Evolutionary conservation across 2,888 invertebrate species (phyloP).

Genomic region (Clanis bilineata): DNA sequence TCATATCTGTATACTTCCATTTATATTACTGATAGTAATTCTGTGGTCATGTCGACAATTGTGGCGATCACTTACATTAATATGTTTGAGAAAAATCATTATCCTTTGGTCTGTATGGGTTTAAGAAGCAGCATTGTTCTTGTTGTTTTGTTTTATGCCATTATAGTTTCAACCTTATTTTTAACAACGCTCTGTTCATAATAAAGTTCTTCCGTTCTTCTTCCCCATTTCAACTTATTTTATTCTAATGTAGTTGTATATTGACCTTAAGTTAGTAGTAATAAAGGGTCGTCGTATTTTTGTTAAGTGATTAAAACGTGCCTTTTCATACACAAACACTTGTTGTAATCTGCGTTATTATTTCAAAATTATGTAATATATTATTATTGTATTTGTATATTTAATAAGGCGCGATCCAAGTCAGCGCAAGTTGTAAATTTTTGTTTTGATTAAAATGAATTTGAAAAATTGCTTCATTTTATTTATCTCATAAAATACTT

Average conservation of each 20-base stretch:
- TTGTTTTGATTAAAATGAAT: slow-evolving; percentile 60
- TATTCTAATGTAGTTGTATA: background rate
- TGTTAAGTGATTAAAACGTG: slow-evolving; percentile 41
- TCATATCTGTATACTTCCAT: too few species aligned
- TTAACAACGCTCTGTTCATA: background rate
- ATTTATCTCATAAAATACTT: slow-evolving; percentile 11
- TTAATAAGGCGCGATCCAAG: slow-evolving; percentile 23
- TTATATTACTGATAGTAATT: too few species aligned
- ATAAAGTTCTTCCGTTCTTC: background rate
- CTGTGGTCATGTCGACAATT: too few species aligned
- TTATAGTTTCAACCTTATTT: background rate
- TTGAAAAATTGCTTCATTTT: slow-evolving; percentile 41
- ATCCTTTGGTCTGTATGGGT: background rate
- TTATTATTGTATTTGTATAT: slow-evolving; percentile 46
- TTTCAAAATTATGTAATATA: slow-evolving; percentile 16
- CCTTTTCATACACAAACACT: slow-evolving; percentile 48
- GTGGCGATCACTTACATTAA: too few species aligned
- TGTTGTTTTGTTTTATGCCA: too few species aligned
- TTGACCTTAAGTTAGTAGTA: slow-evolving; percentile 28
- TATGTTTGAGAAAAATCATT: background rate
- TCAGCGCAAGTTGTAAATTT: slow-evolving; percentile 71
- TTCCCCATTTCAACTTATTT: background rate
- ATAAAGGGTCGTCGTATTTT: slow-evolving; percentile 40
- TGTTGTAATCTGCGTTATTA: slow-evolving; percentile 40
- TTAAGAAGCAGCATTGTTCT: too few species aligned